Evolutionary conservation across 2,797 vertebrate genomes (phyloP), one percentile per base, ranked within the genome.

Genomic region (Menidia menidia): DNA sequence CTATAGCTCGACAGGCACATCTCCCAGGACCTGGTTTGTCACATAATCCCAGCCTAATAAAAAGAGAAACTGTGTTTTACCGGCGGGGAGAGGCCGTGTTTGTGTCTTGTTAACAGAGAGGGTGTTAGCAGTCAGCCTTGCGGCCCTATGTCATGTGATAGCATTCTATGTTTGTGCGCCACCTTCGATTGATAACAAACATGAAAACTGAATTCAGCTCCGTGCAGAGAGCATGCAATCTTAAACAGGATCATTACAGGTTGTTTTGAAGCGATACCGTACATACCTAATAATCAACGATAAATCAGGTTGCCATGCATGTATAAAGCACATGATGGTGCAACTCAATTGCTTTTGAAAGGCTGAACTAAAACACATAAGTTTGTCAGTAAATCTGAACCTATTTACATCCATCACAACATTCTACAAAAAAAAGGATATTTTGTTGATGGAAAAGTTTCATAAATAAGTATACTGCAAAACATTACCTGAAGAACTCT

Each of bases 81-180:
- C 39, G 30, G 13, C 16, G 12, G 15, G 6, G 12, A 43, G 9
- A 33, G 1, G n/a, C 13, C 42, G 42, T 18, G n/a, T 33, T 47
- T 41, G 12, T 56, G n/a, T 33, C 47, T 50, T 16, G 18, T 33
- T 25, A 41, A 39, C 30, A 43, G 18, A 19, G 9, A 45, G 51
- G 19, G 60, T 18, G 57, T n/a, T 52, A 51, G 57, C 45, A 60
- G 60, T 50, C 9, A 11, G 50, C 60, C 71, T 66, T 63, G 60
- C 77, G 77, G 58, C 77, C 82, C 85, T 50, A 82, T 84, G 78
- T 67, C 76, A 72, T 60, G 41, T 73, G 62, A 82, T 81, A 75
- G 60, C 67, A 78, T 83, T 69, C 44, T 78, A 64, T 53, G 45
- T 48, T 39, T 56, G 51, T 41, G 44, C 42, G 54, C 18, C 45